phyloP scores from a whole-genome alignment of 2,113 vertebrate species.

The Propithecus coquereli region DNA sequence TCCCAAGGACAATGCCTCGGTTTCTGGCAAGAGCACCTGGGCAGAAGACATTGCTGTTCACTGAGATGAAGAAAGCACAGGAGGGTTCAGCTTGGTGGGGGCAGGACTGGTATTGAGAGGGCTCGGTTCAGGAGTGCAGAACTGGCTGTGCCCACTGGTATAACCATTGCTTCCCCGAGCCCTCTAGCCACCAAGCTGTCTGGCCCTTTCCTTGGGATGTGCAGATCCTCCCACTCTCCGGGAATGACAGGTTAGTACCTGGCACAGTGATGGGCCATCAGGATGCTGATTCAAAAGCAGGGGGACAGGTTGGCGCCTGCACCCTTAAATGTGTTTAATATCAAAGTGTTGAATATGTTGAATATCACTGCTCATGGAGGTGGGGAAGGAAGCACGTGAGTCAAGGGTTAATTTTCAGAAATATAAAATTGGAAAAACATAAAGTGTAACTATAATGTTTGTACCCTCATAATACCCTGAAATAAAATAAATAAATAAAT shows the following conservation, averaged over 20 bases:
- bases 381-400: neutral
- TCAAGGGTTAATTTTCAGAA: neutral
- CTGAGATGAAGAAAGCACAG: neutral
- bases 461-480: too few species aligned
- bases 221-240: neutral
- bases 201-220: neutral
- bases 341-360: neutral
- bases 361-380: neutral
- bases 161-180: neutral
- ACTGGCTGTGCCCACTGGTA: neutral
- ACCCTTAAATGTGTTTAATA: neutral
- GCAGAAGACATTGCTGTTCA: neutral
- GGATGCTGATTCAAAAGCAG: neutral
- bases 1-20: neutral
- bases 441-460: too few species aligned
- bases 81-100: neutral
- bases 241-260: neutral
- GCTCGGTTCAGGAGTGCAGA: neutral
- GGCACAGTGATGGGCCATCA: neutral
- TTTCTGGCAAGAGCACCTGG: neutral
- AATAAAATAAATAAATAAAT: too few species aligned
- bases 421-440: too few species aligned
- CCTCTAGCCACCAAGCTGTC: neutral
- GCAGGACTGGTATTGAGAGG: neutral
- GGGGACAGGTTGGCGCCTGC: neutral